Base-by-base conservation (phyloP, 2,113 vertebrate species). In the Psilopsiagon aymara region DNA sequence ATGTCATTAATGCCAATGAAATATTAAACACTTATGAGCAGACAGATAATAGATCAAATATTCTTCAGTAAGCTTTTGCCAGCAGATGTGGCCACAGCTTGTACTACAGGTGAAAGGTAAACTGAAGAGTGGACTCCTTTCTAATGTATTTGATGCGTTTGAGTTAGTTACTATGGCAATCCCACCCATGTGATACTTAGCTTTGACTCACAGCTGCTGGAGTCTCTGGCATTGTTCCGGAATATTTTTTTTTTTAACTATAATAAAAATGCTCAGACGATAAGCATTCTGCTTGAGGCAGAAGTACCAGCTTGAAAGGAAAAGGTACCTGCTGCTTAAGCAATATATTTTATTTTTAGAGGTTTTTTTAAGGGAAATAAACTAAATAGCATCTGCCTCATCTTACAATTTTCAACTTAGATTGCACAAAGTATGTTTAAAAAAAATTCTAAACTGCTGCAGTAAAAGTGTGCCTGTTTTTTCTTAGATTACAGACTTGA, bases 141-240 rank as follows among this genome's bases (percentile, higher is more conserved):
- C 62, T 77, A 19, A 29, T 8, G 13, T 60, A 49, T 76, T 37
- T 59, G 20, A 33, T 83, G 47, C 63, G 68, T 88, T 67, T 78
- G 33, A 88, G 51, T 75, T 92, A 79, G 94, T 97, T 96, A 71
- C 95, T 95, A 96, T 93, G 74, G 89, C 2, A 35, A 95, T 97
- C 68, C 67, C 82, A 97, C 84, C 63, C 92, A 77, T 95, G 93
- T 91, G 96, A 96, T 96, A 93, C 75, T 92, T 92, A 74, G 92
- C 88, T 96, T 96, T 94, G 92, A 94, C 95, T 96, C 91, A 88
- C 96, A 97, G 90, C 94, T 97, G 97, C 91, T 95, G 88, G 67
- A 95, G 39, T 96, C 57, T 94, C 87, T 95, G 94, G 86, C 93
- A 91, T 88, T 96, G 86, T 95, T 93, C 78, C 0, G 51, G 55